These are phyloP conservation scores for Dunckerocampus dactyliophorus DNA, from an alignment of 2,113 vertebrate genomes.

Conservation along the genomic window DNA sequence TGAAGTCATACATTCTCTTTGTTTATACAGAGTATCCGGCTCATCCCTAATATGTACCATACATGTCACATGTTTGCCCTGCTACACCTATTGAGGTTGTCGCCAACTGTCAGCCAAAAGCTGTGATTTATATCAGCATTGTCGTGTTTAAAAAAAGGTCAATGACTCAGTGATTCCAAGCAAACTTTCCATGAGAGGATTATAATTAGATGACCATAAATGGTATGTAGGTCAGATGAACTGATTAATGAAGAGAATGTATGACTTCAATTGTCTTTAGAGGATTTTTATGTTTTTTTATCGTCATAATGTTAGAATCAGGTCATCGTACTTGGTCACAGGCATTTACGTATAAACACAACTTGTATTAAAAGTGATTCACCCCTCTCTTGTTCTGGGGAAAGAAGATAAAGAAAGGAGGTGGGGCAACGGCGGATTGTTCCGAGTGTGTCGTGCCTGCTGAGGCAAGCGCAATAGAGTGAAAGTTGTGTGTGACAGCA, in stretches of 20 bases:
- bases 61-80: neutral
- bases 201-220: neutral
- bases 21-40: too few species aligned
- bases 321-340: neutral
- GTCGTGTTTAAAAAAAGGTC: neutral
- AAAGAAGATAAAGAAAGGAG: neutral
- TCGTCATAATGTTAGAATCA: neutral
- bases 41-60: neutral
- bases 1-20: neutral
- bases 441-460: conserved; percentile 11
- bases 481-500: conserved; percentile 37
- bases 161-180: neutral
- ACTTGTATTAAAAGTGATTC: neutral
- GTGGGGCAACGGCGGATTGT: neutral
- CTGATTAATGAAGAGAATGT: neutral
- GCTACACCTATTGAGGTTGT: neutral
- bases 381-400: neutral
- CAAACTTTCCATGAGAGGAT: neutral
- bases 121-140: neutral
- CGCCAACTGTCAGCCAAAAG: neutral
- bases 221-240: neutral
- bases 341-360: neutral
- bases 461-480: conserved; percentile 15
- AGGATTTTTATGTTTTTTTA: neutral
- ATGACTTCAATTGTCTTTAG: neutral